A percentile compares a stretch with the other conserved stretches of the same genome.
Evolutionary conservation across 2,113 vertebrate species (phyloP).

Genomic region (Cheirogaleus medius): DNA sequence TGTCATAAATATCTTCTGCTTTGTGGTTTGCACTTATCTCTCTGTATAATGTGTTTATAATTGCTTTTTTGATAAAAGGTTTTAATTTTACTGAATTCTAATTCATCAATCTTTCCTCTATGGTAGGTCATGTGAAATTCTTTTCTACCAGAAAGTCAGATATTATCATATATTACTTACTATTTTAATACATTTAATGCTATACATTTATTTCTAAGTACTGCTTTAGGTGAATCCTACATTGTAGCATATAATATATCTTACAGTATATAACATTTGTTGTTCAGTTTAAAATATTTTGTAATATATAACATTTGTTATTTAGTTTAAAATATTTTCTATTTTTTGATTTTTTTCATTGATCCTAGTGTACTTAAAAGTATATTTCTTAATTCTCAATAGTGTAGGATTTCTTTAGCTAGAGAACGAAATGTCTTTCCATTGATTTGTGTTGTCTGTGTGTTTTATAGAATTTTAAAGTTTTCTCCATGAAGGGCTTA

Average conservation of each 20-base stretch:
- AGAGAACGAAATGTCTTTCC: not conserved
- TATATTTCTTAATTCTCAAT: not conserved
- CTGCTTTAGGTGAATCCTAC: not conserved
- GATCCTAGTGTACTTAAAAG: not conserved
- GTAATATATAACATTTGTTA: too few species aligned
- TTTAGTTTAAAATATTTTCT: conserved; percentile 3
- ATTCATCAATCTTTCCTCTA: not conserved
- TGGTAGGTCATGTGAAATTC: not conserved
- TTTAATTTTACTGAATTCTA: not conserved
- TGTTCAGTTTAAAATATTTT: not conserved
- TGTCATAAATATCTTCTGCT: not conserved
- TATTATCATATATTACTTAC: not conserved
- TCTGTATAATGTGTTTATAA: not conserved
- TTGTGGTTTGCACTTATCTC: not conserved
- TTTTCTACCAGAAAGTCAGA: not conserved
- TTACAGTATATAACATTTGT: not conserved
- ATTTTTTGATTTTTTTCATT: not conserved
- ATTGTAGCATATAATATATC: not conserved
- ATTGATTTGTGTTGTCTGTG: not conserved
- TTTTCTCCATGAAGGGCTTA: not conserved
- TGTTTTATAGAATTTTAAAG: not conserved
- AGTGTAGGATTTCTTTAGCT: not conserved
- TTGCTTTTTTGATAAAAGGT: not conserved
- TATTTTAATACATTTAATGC: not conserved
- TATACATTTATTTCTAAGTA: not conserved